Evolutionary conservation across 2,113 vertebrate genomes (phyloP).

Genomic region (Boulengeromyrus knoepffleri): DNA sequence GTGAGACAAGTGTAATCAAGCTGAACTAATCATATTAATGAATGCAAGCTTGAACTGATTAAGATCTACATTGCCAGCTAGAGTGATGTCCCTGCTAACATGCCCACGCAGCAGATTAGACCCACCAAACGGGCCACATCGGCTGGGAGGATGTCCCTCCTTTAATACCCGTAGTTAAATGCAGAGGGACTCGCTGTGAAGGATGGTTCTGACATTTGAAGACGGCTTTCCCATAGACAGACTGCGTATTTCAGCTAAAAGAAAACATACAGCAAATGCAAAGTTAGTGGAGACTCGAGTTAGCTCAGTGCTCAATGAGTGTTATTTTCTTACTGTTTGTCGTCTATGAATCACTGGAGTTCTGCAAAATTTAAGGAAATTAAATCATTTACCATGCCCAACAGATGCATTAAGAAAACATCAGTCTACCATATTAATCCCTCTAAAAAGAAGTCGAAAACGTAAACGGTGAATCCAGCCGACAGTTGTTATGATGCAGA

Average conservation of each 20-base stretch:
- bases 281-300: neutral
- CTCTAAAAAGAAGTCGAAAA: neutral
- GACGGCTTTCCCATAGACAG: neutral
- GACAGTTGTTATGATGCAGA: neutral
- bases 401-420: neutral
- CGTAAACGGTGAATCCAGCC: neutral
- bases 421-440: neutral
- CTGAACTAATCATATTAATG: slow-evolving; percentile 1
- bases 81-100: neutral
- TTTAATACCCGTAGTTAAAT: neutral
- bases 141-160: neutral
- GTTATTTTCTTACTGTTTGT: neutral
- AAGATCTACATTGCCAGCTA: neutral
- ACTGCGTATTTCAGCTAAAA: neutral
- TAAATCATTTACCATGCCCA: neutral
- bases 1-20: neutral
- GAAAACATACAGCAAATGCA: neutral
- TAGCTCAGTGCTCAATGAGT: neutral
- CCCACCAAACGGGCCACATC: neutral
- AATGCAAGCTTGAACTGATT: slow-evolving; percentile 27
- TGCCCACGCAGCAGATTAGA: neutral
- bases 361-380: neutral
- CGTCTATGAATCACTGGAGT: neutral
- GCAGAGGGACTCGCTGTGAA: neutral
- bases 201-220: neutral